These are phyloP conservation scores for Orthonychiurus folsomi DNA, from an alignment of 2,888 invertebrate genomes.

Conservation along the genomic window DNA sequence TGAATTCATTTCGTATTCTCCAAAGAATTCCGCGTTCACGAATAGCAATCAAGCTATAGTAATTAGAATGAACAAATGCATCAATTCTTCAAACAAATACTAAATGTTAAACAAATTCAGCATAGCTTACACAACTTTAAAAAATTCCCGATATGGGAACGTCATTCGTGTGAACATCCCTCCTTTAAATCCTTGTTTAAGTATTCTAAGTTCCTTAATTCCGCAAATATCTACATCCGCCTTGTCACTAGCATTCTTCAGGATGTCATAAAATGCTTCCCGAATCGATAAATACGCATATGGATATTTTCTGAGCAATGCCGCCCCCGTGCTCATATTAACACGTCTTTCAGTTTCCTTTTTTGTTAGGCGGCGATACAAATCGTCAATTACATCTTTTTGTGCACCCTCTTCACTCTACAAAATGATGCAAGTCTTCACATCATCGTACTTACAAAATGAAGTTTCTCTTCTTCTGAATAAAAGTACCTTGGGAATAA, in stretches of 20 bases:
- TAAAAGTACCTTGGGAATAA: neutral
- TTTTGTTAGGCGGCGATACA: constrained; percentile 17
- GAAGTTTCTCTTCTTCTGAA: too few species aligned
- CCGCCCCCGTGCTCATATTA: constrained; percentile 20
- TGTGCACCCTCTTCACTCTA: too few species aligned
- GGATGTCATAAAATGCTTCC: constrained; percentile 27
- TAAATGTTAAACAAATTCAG: too few species aligned
- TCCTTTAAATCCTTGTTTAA: constrained; percentile 27
- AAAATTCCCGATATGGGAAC: constrained; percentile 29
- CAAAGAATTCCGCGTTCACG: constrained; percentile 32
- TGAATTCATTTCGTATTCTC: constrained; percentile 20
- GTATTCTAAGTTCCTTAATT: constrained; percentile 26
- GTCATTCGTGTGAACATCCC: constrained; percentile 25
- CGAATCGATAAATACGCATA: constrained; percentile 31
- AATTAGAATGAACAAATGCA: neutral
- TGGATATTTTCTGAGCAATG: constrained; percentile 14
- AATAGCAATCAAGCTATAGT: constrained; percentile 23
- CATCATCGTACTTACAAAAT: too few species aligned
- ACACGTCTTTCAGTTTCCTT: constrained; percentile 14
- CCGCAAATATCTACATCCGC: constrained; percentile 27
- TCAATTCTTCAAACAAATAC: neutral
- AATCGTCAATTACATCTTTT: constrained; percentile 19
- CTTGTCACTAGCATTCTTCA: constrained; percentile 11
- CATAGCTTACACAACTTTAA: constrained; percentile 25
- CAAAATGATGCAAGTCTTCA: too few species aligned